Conservation (phyloP, 1,140 invertebrate species). For the Drosophila setifemur region DNA sequence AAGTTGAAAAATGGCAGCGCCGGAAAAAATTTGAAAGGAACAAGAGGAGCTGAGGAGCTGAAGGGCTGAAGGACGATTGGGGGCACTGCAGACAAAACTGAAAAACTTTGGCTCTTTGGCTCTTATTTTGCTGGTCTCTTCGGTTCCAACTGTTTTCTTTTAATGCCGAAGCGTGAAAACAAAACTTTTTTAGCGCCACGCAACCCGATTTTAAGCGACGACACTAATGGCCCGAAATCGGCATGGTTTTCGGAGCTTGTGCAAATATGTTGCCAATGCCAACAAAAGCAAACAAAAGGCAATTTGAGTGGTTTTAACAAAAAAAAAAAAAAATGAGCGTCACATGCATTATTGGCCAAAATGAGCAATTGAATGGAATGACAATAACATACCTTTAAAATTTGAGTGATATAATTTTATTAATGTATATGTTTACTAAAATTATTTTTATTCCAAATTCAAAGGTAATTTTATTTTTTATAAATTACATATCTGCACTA, state of each 20-base stretch:
- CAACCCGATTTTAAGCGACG: conserved; percentile 51
- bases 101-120: conserved; percentile 55
- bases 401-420: too few species aligned
- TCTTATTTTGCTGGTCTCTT: conserved; percentile 14
- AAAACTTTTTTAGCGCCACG: conserved; percentile 55
- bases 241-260: conserved; percentile 68
- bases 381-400: too few species aligned
- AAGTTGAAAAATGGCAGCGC: conserved; percentile 53
- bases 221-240: conserved; percentile 73
- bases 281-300: conserved; percentile 9
- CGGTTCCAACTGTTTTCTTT: conserved; percentile 64
- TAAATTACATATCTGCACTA: too few species aligned
- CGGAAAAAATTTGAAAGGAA: conserved; percentile 20
- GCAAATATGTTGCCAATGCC: conserved; percentile 55
- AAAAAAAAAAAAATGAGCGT: conserved; percentile 11
- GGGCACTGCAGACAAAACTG: conserved; percentile 68
- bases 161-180: conserved; percentile 77
- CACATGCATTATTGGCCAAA: conserved; percentile 16
- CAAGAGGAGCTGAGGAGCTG: not conserved
- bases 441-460: too few species aligned
- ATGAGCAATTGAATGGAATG: conserved; percentile 13
- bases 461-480: too few species aligned
- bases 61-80: conserved; percentile 7
- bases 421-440: too few species aligned
- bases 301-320: too few species aligned